Conservation (phyloP, 1,140 invertebrate genomes). For the Aphaenogaster ashmeadi region DNA sequence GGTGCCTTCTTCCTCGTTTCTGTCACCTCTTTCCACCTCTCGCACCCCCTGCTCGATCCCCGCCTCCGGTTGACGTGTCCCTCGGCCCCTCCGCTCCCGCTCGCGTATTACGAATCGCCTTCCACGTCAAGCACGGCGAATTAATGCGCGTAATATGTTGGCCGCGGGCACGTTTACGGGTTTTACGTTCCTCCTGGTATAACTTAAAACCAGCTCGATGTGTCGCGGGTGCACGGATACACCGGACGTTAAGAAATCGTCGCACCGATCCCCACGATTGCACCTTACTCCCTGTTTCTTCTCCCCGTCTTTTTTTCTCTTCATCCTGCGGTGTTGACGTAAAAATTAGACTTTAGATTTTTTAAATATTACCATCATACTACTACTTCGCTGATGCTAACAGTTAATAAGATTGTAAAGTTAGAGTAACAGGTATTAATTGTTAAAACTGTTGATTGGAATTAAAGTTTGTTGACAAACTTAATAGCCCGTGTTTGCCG, state of each 20-base stretch:
- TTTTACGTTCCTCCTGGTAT: constrained; percentile 80
- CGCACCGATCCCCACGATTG: constrained; percentile 28
- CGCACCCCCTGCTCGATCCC: constrained; percentile 47
- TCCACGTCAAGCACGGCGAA: constrained; percentile 81
- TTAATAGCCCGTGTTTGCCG: not conserved
- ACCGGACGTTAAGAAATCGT: constrained; percentile 70
- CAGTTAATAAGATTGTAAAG: not conserved
- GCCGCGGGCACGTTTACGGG: constrained; percentile 82
- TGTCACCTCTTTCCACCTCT: constrained; percentile 70
- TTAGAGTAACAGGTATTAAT: not conserved
- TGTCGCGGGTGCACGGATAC: constrained; percentile 72
- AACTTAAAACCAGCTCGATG: constrained; percentile 78
- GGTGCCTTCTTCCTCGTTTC: constrained; percentile 67
- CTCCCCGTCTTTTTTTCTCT: not conserved
- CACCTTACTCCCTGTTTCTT: not conserved
- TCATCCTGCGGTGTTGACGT: not conserved
- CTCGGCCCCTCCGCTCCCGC: constrained; percentile 63
- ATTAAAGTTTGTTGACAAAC: not conserved
- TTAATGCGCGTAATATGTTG: constrained; percentile 86
- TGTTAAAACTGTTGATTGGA: not conserved
- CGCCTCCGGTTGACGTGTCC: constrained; percentile 66
- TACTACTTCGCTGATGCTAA: not conserved
- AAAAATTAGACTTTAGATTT: not conserved
- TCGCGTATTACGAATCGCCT: constrained; percentile 82
- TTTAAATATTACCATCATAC: not conserved